Conservation (phyloP, 2,888 invertebrate species). For the Hemistola chrysoprasaria region DNA sequence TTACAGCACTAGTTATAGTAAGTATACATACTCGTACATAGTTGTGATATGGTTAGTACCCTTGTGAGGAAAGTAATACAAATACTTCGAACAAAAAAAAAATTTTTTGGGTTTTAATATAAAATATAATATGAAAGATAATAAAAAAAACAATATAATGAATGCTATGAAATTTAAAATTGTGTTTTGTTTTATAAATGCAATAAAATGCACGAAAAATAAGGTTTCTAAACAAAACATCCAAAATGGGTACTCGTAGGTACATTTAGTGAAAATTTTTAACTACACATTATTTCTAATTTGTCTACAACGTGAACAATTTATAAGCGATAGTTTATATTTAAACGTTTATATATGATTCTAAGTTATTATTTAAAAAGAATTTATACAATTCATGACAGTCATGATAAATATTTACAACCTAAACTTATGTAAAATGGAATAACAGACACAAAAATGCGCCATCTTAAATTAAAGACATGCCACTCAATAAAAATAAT, state of each 20-base stretch:
- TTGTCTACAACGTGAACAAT: constrained; percentile 77
- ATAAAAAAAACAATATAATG: constrained; percentile 5
- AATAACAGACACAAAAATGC: constrained; percentile 26
- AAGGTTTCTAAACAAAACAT: constrained; percentile 21
- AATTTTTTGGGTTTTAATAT: too few relatives aligned
- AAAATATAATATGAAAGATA: constrained; percentile 1
- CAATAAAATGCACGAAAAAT: constrained; percentile 30
- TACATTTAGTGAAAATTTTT: constrained; percentile 39
- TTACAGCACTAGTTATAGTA: constrained; percentile 53
- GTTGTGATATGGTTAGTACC: constrained; percentile 75
- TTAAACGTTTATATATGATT: constrained; percentile 66
- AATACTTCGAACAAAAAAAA: too few relatives aligned
- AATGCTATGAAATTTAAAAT: constrained; percentile 2
- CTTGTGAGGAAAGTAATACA: constrained; percentile 34
- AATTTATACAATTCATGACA: constrained; percentile 61
- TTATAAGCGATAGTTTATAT: constrained; percentile 62
- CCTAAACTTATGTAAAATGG: constrained; percentile 29
- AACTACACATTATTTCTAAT: constrained; percentile 60
- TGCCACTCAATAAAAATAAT: constrained; percentile 39
- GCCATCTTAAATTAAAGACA: constrained; percentile 19
- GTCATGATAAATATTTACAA: constrained; percentile 74
- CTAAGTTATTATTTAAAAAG: constrained; percentile 62
- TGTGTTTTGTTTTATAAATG: constrained; percentile 30
- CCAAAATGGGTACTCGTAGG: constrained; percentile 25
- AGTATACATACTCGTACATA: constrained; percentile 70